phyloP scores from a whole-genome alignment of 2,888 invertebrate species.

The Leuctra nigra region DNA sequence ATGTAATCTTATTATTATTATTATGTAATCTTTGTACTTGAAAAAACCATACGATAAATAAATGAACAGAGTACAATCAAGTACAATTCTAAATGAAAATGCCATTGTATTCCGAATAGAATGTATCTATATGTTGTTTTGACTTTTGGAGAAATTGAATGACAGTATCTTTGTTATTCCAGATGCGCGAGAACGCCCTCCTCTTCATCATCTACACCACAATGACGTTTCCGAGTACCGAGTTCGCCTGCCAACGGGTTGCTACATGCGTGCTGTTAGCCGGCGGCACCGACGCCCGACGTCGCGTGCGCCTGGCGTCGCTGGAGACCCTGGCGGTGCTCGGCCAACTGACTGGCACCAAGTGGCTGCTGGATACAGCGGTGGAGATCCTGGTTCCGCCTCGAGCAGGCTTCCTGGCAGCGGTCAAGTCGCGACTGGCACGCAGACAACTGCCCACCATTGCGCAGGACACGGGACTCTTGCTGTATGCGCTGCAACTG shows the following conservation, averaged over 20 bases:
- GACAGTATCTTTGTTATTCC: conserved; percentile 27
- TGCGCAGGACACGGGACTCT: conserved; percentile 57
- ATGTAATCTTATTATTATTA: no score
- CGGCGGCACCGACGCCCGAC: conserved; percentile 20
- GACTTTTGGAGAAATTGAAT: background rate
- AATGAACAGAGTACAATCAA: no score
- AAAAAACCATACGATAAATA: no score
- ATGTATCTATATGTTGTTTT: background rate
- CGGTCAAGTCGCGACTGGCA: conserved; percentile 66
- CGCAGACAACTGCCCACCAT: conserved; percentile 66
- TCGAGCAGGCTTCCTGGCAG: conserved; percentile 49
- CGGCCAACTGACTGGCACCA: conserved; percentile 51
- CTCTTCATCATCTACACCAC: conserved; percentile 70
- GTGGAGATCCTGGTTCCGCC: conserved; percentile 48
- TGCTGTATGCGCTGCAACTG: conserved; percentile 65
- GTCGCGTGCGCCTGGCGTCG: conserved; percentile 68
- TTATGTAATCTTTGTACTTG: no score
- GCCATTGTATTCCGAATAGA: background rate
- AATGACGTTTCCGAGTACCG: conserved; percentile 70
- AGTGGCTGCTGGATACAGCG: conserved; percentile 43
- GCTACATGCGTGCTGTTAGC: conserved; percentile 20
- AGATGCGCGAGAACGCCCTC: conserved; percentile 66
- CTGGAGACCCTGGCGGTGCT: conserved; percentile 73
- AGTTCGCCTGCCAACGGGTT: conserved; percentile 48
- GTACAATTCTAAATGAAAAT: background rate